Conservation (phyloP, 1,140 invertebrate species). For the Notospermus geniculatus region DNA sequence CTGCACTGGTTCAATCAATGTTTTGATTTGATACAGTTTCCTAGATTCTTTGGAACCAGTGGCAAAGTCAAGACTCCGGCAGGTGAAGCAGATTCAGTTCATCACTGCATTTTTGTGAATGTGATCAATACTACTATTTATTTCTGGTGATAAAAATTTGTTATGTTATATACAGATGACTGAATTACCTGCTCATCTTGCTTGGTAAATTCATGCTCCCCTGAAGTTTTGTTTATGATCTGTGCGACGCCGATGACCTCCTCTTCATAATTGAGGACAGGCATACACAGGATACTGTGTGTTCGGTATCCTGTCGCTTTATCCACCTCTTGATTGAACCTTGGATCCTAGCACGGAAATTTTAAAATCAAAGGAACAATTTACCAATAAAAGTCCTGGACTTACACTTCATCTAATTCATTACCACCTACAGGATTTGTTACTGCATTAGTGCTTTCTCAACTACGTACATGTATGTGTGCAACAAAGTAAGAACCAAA, state of each 20-base stretch:
- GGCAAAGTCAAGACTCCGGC: no score
- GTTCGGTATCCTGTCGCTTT: conserved; percentile 89
- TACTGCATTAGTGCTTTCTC: no score
- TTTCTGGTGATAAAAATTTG: no score
- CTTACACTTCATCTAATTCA: not conserved
- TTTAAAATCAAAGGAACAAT: not conserved
- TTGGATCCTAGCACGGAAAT: conserved; percentile 46
- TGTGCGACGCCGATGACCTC: conserved; percentile 96
- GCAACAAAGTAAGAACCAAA: no score
- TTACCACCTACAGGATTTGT: no score
- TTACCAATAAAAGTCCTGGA: not conserved
- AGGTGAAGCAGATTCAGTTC: no score
- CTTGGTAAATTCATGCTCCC: conserved; percentile 41
- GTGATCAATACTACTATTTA: no score
- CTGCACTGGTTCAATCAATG: no score
- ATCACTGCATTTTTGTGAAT: no score
- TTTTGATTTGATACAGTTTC: no score
- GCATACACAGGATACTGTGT: conserved; percentile 86
- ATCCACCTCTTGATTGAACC: conserved; percentile 90
- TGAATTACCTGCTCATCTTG: conserved; percentile 38
- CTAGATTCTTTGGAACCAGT: no score
- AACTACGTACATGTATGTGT: no score
- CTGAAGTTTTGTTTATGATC: conserved; percentile 85
- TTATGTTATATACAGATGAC: not conserved
- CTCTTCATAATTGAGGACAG: conserved; percentile 92